phyloP scores from a whole-genome alignment of 2,797 vertebrate genomes.

The Myotis daubentonii region DNA sequence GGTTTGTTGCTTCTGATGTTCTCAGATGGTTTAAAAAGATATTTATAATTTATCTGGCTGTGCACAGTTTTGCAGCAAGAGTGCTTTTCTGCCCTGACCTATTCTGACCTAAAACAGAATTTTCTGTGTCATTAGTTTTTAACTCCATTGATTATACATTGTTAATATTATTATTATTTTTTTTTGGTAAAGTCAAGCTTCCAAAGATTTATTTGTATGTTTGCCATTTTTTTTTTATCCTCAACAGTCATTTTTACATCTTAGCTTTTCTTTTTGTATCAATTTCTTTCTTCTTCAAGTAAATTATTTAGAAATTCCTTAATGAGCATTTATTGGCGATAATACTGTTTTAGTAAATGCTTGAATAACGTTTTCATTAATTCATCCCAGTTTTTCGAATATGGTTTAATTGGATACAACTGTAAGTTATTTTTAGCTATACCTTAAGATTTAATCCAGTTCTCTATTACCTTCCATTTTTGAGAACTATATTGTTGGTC shows the following conservation, averaged over 20 bases:
- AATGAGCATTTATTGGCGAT: slow-evolving; percentile 44
- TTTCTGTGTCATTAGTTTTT: slow-evolving; percentile 10
- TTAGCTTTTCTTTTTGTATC: slow-evolving; percentile 50
- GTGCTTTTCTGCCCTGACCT: background rate
- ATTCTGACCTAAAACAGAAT: background rate
- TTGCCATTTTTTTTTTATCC: slow-evolving; percentile 32
- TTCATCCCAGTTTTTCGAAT: slow-evolving; percentile 33
- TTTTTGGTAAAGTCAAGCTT: slow-evolving; percentile 42
- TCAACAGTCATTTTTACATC: slow-evolving; percentile 7
- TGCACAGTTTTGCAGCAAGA: background rate
- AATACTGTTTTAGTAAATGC: slow-evolving; percentile 54
- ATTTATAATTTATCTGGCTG: slow-evolving; percentile 50
- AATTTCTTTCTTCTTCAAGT: slow-evolving; percentile 49
- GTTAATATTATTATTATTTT: background rate
- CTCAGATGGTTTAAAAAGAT: slow-evolving; percentile 10
- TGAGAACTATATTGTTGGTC: slow-evolving; percentile 36
- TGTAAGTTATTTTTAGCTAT: slow-evolving; percentile 22
- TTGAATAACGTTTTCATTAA: slow-evolving; percentile 54
- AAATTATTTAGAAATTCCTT: slow-evolving; percentile 40
- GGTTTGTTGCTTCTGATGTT: slow-evolving; percentile 52
- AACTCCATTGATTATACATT: background rate
- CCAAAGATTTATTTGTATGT: slow-evolving; percentile 19
- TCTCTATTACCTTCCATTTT: slow-evolving; percentile 23
- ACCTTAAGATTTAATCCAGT: slow-evolving; percentile 64
- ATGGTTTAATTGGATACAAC: slow-evolving; percentile 38